These are phyloP conservation scores for Incurvaria masculella DNA, from an alignment of 2,888 invertebrate species.

Conservation along the genomic window DNA sequence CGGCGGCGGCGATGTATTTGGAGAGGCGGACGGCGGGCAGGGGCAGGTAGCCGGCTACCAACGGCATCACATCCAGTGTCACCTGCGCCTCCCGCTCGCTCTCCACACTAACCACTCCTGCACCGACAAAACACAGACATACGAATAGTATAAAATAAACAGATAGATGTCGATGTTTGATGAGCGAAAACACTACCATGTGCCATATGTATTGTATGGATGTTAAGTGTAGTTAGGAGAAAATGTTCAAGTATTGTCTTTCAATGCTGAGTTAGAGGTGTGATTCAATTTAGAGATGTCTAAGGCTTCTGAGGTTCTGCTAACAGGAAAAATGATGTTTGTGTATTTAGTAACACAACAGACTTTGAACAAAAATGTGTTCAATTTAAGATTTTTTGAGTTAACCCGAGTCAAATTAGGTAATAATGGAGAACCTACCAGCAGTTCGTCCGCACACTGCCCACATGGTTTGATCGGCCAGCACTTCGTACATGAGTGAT, in stretches of 20 bases:
- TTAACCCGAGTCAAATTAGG: too few relatives aligned
- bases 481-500: slow-evolving; percentile 89
- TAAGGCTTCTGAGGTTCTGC: not conserved
- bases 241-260: too few relatives aligned
- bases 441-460: slow-evolving; percentile 89
- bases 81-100: slow-evolving; percentile 68
- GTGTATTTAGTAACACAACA: not conserved
- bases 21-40: slow-evolving; percentile 85
- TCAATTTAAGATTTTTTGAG: not conserved
- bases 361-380: not conserved
- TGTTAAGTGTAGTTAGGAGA: too few relatives aligned
- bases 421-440: slow-evolving; percentile 50
- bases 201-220: too few relatives aligned
- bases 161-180: too few relatives aligned
- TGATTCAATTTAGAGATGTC: too few relatives aligned
- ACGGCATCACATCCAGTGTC: slow-evolving; percentile 86
- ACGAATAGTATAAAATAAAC: not conserved
- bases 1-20: slow-evolving; percentile 85
- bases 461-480: slow-evolving; percentile 92
- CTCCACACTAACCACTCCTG: slow-evolving; percentile 68
- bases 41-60: slow-evolving; percentile 87
- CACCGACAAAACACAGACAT: slow-evolving; percentile 14
- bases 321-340: not conserved
- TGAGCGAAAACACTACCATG: too few relatives aligned
- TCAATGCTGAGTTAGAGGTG: too few relatives aligned